Evolutionary conservation across 2,888 invertebrate species (phyloP).

Genomic region (Caprella mutica): DNA sequence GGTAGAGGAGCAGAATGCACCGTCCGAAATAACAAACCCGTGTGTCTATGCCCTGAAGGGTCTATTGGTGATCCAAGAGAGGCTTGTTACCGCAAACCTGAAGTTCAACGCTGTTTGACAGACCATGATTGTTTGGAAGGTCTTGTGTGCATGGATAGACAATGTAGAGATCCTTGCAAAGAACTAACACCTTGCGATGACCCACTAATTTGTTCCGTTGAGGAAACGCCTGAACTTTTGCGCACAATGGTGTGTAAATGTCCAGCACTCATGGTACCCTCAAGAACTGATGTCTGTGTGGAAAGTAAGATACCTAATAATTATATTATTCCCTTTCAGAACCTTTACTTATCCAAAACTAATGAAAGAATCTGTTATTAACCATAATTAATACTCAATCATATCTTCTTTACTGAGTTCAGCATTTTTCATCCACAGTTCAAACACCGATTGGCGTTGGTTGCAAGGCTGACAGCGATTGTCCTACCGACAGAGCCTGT

Average conservation of each 20-base stretch:
- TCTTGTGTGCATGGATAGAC: slow-evolving; percentile 64
- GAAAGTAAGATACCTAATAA: slow-evolving; percentile 22
- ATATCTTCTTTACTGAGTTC: background rate
- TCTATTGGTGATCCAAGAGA: slow-evolving; percentile 62
- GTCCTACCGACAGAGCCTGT: slow-evolving; percentile 66
- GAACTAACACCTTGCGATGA: slow-evolving; percentile 39
- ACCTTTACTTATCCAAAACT: background rate
- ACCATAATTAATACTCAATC: slow-evolving; percentile 1
- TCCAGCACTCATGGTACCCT: slow-evolving; percentile 67
- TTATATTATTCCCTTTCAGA: background rate
- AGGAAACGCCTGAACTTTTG: slow-evolving; percentile 36
- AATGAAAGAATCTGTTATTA: background rate
- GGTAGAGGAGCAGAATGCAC: slow-evolving; percentile 54
- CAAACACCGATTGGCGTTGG: slow-evolving; percentile 51
- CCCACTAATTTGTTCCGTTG: slow-evolving; percentile 35
- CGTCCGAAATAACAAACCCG: slow-evolving; percentile 64
- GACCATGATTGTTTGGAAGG: slow-evolving; percentile 71
- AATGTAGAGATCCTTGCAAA: slow-evolving; percentile 66
- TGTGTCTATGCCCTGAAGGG: slow-evolving; percentile 69
- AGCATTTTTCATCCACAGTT: slow-evolving; percentile 39
- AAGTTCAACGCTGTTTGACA: slow-evolving; percentile 57
- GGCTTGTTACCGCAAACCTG: slow-evolving; percentile 38
- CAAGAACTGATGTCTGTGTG: slow-evolving; percentile 20
- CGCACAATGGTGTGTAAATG: slow-evolving; percentile 58
- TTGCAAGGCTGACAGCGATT: slow-evolving; percentile 62